Evolutionary conservation across 2,113 vertebrate genomes (phyloP).

Genomic region (Sylvietta virens): DNA sequence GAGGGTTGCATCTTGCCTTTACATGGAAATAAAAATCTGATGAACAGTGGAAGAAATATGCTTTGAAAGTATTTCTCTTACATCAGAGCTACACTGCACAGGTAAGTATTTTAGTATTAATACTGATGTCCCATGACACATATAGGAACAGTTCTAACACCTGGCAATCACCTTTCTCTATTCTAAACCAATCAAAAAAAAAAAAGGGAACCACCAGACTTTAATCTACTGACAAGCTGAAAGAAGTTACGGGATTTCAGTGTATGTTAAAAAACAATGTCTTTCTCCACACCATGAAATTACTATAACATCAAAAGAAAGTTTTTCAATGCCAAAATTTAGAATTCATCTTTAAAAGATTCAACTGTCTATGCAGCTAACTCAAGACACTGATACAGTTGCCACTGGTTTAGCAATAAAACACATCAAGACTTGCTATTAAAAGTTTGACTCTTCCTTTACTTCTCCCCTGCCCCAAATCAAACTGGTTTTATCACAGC

Average conservation of each 20-base stretch:
- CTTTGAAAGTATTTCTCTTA: neutral
- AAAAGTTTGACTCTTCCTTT: neutral
- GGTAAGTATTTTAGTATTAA: neutral
- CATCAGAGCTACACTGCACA: neutral
- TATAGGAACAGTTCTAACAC: neutral
- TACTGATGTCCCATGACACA: neutral
- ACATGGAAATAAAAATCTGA: neutral
- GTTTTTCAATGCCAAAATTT: neutral
- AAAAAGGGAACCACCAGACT: neutral
- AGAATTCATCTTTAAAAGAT: neutral
- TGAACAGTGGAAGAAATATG: neutral
- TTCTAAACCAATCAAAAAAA: neutral
- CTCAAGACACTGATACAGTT: neutral
- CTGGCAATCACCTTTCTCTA: neutral
- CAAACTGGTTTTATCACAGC: neutral
- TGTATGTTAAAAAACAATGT: neutral
- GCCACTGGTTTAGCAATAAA: neutral
- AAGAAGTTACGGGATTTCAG: neutral
- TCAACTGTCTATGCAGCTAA: neutral
- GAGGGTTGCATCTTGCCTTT: neutral
- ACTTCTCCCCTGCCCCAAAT: neutral
- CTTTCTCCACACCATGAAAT: neutral
- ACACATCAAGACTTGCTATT: neutral
- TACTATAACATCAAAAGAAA: neutral
- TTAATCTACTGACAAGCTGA: fast-evolving